Evolutionary conservation across 2,888 invertebrate species (phyloP).

Genomic region (Eilema caniola): DNA sequence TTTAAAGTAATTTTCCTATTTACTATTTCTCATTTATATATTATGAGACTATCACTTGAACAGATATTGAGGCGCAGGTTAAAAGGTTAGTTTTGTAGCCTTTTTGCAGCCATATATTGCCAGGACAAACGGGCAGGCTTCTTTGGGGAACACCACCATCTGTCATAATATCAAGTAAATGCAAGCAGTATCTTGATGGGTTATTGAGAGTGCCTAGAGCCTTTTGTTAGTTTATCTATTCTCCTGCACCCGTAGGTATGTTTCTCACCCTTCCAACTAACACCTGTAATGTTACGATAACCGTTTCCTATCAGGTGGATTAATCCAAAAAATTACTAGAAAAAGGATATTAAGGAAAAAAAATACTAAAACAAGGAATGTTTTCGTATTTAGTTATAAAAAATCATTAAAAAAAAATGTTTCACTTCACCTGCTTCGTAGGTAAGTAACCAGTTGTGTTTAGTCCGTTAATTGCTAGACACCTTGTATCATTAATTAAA

Average conservation of each 20-base stretch:
- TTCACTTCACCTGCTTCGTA: background rate
- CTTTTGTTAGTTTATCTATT: background rate
- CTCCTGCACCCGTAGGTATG: background rate
- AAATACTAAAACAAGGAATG: background rate
- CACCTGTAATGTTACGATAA: background rate
- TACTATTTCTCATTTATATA: too few species aligned
- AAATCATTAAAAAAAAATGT: background rate
- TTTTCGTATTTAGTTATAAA: constrained; percentile 2
- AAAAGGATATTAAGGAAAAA: background rate
- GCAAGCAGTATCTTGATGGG: background rate
- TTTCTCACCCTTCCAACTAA: background rate
- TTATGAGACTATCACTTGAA: too few species aligned
- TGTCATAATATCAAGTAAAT: background rate
- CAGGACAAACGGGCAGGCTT: background rate
- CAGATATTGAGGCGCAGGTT: too few species aligned
- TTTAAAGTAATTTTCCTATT: too few species aligned
- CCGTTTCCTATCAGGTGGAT: background rate
- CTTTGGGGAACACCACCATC: background rate
- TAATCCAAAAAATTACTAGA: background rate
- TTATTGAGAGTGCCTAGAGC: background rate
- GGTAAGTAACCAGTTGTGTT: constrained; percentile 1
- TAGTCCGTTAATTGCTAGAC: constrained; percentile 3
- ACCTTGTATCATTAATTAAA: constrained; percentile 4
- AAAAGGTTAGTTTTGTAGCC: too few species aligned
- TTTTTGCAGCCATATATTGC: too few species aligned